A percentile compares a stretch with the other conserved stretches of the same genome.
These are phyloP conservation scores for Cylindroiulus punctatus DNA, from an alignment of 2,888 invertebrate genomes.

Conservation along the genomic window DNA sequence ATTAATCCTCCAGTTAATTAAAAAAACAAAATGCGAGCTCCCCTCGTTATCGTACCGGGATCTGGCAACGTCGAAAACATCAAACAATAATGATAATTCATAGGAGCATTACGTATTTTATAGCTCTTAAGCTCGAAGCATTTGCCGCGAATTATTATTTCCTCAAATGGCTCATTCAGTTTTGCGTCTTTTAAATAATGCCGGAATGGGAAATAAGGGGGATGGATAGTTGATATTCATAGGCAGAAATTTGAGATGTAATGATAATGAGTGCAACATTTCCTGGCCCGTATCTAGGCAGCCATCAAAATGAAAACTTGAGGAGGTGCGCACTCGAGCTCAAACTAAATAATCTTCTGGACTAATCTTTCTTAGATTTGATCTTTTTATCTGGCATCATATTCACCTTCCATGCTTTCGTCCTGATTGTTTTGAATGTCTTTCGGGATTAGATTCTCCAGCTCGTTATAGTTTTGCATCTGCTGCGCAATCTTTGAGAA, in stretches of 20 bases:
- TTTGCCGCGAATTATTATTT: constrained; percentile 24
- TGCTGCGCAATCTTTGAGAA: not conserved
- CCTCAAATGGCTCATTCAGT: constrained; percentile 26
- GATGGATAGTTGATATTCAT: constrained; percentile 14
- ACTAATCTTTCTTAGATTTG: constrained; percentile 43
- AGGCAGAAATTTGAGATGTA: not conserved
- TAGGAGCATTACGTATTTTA: constrained; percentile 28
- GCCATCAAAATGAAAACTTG: constrained; percentile 7
- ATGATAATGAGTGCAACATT: constrained; percentile 17
- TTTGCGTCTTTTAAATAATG: constrained; percentile 37
- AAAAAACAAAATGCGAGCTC: not conserved
- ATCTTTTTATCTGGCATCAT: constrained; percentile 20
- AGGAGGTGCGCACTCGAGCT: constrained; percentile 22
- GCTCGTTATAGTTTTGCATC: constrained; percentile 36
- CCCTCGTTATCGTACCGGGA: not conserved
- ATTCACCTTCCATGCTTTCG: constrained; percentile 39
- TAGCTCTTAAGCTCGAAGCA: constrained; percentile 39
- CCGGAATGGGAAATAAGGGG: not conserved
- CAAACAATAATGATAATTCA: constrained; percentile 43
- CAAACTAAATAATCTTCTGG: not conserved
- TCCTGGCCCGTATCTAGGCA: not conserved
- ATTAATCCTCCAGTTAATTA: constrained; percentile 15
- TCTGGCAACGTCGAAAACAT: constrained; percentile 33
- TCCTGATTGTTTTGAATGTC: constrained; percentile 22
- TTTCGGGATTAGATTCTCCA: constrained; percentile 29